A percentile compares a stretch with the other conserved stretches of the same genome.
These are phyloP conservation scores for Vanacampus margaritifer DNA, from an alignment of 2,113 vertebrate genomes.

Conservation along the genomic window DNA sequence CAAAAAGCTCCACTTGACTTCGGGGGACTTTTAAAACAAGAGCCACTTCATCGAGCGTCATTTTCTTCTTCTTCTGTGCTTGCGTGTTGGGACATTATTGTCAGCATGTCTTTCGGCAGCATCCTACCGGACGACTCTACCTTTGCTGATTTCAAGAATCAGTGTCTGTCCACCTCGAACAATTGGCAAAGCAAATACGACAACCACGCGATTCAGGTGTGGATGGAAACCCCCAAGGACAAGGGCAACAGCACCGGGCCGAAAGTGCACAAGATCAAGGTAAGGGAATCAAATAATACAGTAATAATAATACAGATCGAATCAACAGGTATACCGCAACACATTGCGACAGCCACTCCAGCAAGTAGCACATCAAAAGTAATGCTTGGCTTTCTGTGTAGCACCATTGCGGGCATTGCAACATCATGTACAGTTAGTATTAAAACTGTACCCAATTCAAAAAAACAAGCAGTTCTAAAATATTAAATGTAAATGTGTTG, in stretches of 20 bases:
- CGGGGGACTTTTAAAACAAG: neutral
- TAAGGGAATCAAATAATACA: conserved; percentile 24
- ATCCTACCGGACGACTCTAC: conserved; percentile 58
- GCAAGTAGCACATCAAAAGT: neutral
- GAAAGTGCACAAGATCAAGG: conserved; percentile 76
- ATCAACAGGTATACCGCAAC: too few relatives aligned
- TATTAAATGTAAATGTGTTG: too few relatives aligned
- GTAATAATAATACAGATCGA: neutral
- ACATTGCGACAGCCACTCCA: neutral
- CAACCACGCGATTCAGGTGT: conserved; percentile 67
- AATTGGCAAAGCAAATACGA: conserved; percentile 72
- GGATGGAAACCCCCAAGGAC: conserved; percentile 49
- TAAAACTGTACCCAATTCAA: too few relatives aligned
- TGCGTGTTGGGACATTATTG: neutral
- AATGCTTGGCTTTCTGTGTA: too few relatives aligned
- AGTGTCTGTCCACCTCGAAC: conserved; percentile 64
- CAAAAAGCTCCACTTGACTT: neutral
- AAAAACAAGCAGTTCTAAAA: too few relatives aligned
- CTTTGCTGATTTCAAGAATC: conserved; percentile 68
- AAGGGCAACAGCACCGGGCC: conserved; percentile 22
- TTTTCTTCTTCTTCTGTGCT: neutral
- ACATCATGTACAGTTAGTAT: neutral
- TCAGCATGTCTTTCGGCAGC: conserved; percentile 41
- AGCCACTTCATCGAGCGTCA: too few relatives aligned
- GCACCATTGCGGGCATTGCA: neutral